These are phyloP conservation scores for Conger conger DNA, from an alignment of 2,113 vertebrate species.

Conservation along the genomic window DNA sequence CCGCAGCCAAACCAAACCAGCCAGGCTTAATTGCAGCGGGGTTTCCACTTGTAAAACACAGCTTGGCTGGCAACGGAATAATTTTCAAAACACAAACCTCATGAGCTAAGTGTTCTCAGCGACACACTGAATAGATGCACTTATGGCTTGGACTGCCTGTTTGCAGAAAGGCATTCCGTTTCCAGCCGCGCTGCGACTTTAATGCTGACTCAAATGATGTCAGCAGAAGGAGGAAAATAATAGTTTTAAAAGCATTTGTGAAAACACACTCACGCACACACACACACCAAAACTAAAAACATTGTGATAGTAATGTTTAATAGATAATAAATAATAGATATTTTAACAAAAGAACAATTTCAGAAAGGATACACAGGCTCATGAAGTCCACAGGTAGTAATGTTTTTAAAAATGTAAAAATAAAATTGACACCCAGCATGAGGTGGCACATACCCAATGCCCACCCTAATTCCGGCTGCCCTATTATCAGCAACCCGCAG, in stretches of 20 bases:
- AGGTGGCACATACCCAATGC: too few species aligned
- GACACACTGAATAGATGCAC: slow-evolving; percentile 47
- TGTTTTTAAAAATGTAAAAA: too few species aligned
- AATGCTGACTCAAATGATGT: slow-evolving; percentile 53
- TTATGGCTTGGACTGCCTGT: slow-evolving; percentile 55
- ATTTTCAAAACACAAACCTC: slow-evolving; percentile 55
- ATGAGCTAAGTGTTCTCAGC: slow-evolving; percentile 47
- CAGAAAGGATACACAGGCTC: neutral
- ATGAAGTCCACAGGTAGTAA: too few species aligned
- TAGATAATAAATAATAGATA: slow-evolving; percentile 4
- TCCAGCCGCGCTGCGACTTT: slow-evolving; percentile 51
- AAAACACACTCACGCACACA: slow-evolving; percentile 47
- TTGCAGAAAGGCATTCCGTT: slow-evolving; percentile 49
- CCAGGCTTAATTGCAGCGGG: slow-evolving; percentile 60
- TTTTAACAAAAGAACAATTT: neutral
- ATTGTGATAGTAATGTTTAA: slow-evolving; percentile 38
- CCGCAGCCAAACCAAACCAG: slow-evolving; percentile 59
- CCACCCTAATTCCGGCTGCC: too few species aligned
- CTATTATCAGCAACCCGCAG: too few species aligned
- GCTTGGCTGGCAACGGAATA: slow-evolving; percentile 56
- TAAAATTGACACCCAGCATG: too few species aligned
- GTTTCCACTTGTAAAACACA: slow-evolving; percentile 72
- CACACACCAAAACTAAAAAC: slow-evolving; percentile 47
- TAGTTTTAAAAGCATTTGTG: slow-evolving; percentile 42
- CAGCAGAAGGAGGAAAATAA: slow-evolving; percentile 40